Conservation (phyloP, 1,140 invertebrate species). For the Drosophila kanapiae region DNA sequence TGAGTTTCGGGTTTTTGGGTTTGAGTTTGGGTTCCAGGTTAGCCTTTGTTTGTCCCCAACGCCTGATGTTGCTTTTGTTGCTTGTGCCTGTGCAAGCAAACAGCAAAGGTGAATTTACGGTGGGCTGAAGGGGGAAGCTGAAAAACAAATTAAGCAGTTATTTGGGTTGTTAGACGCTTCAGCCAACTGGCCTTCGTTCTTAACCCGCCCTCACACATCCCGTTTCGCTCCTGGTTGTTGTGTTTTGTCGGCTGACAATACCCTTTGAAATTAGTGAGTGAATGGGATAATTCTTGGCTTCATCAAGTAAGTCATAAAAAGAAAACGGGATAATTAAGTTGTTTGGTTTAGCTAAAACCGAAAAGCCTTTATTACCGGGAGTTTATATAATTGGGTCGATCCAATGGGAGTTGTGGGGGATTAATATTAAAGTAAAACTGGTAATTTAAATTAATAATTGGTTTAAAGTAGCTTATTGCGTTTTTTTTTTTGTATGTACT, state of each 20-base stretch:
- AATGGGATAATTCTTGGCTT: slow-evolving; percentile 20
- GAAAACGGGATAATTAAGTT: slow-evolving; percentile 23
- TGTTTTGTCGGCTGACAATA: slow-evolving; percentile 18
- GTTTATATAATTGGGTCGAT: neutral
- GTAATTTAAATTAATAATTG: neutral
- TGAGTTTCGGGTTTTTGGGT: slow-evolving; percentile 20
- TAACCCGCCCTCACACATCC: slow-evolving; percentile 12
- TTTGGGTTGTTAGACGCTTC: slow-evolving; percentile 66
- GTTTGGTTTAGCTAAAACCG: neutral
- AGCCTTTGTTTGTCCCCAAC: slow-evolving; percentile 49
- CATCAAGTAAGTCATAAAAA: slow-evolving; percentile 14
- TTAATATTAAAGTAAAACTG: neutral
- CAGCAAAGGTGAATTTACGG: slow-evolving; percentile 40
- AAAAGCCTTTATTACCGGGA: neutral
- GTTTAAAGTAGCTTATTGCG: neutral
- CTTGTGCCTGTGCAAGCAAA: slow-evolving; percentile 53
- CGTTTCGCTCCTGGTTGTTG: neutral
- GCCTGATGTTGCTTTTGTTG: slow-evolving; percentile 18
- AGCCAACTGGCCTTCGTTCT: slow-evolving; percentile 9
- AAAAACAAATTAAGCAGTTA: slow-evolving; percentile 83
- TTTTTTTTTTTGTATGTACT: neutral
- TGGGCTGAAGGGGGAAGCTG: slow-evolving; percentile 21
- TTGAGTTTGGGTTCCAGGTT: slow-evolving; percentile 43
- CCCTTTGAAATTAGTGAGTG: slow-evolving; percentile 22
- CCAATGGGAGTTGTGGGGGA: neutral